Evolutionary conservation across 2,113 vertebrate species (phyloP), one percentile per base, ranked within the genome.

Genomic region (Nibea coibor): DNA sequence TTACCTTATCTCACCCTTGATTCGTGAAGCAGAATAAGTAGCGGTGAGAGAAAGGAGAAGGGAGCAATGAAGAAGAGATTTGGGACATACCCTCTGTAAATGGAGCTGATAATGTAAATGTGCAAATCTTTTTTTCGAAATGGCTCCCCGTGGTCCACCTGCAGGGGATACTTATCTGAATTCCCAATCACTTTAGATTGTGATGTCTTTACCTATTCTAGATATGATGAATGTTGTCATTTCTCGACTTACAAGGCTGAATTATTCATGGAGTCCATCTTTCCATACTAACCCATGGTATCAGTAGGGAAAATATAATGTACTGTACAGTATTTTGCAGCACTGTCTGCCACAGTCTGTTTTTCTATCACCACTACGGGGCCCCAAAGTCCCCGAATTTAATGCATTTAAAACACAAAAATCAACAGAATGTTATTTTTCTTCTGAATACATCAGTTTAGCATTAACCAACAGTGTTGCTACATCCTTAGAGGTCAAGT

Each of bases 51-150:
- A 72, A 48, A 62, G 31, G 48, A 75, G 61, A 31, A 68, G 42
- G 3, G 56, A 76, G 69, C 17, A 39, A 24, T n/a, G n/a, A 22
- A 39, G 28, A 67, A 65, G 72, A 26, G 22, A 82, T 80, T 65
- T 69, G 72, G 51, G 67, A 82, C 62, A 61, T 59, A 51, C 16
- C 63, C 48, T 79, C 66, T 66, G 61, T 72, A 72, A 79, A 83
- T 78, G 64, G 45, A 81, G 43, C 54, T 39, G 77, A 82, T 74
- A 53, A 66, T 69, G 56, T n/a, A 57, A 57, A 28, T 57, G 54
- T 14, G 24, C 42, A 79, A n/a, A 78, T 75, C 31, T 77, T 72
- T 78, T 39, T 39, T 39, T 9, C 7, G 62, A 71, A 50, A 85
- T 45, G 64, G 20, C 75, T 87, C 78, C 80, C 69, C 28, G 58